Conservation (phyloP, 35 echinoderm and acorn worm genomes). For the Lytechinus variegatus region DNA sequence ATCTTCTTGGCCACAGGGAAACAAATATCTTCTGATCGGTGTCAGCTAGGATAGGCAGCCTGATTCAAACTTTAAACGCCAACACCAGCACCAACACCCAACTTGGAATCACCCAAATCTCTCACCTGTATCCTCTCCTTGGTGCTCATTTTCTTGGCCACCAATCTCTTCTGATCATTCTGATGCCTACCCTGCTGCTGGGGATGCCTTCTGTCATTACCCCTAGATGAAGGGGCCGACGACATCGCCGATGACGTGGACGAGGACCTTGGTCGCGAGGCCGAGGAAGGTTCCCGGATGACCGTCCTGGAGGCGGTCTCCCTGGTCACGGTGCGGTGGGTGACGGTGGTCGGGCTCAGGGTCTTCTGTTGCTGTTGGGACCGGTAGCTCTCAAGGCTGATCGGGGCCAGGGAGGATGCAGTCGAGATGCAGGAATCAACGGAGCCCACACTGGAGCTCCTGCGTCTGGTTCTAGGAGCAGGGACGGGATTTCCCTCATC, state of each 20-base stretch:
- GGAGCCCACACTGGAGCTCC: slow-evolving; percentile 12
- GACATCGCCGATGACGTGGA: not conserved
- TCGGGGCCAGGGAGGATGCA: not conserved
- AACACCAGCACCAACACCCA: too few relatives aligned
- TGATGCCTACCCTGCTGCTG: not conserved
- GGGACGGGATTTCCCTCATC: not conserved
- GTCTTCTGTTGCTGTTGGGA: slow-evolving; percentile 32
- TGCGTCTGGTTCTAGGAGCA: not conserved
- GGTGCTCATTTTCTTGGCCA: slow-evolving; percentile 21
- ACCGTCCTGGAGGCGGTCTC: slow-evolving; percentile 26
- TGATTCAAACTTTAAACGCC: too few relatives aligned
- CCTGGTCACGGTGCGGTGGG: slow-evolving; percentile 43
- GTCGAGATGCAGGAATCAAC: not conserved
- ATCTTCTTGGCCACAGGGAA: too few relatives aligned
- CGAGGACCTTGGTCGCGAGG: not conserved
- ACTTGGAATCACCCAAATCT: not conserved
- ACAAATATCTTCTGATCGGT: too few relatives aligned
- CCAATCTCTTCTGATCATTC: slow-evolving; percentile 11
- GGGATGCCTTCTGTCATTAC: slow-evolving; percentile 29
- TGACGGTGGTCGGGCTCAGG: not conserved
- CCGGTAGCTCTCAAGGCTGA: slow-evolving; percentile 49
- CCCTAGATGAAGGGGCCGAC: not conserved
- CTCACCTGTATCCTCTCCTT: slow-evolving; percentile 57
- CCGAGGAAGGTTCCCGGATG: slow-evolving; percentile 20
- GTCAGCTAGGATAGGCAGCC: too few relatives aligned